Evolutionary conservation across 1,140 invertebrate genomes (phyloP).

Genomic region (Penaeus vannamei): DNA sequence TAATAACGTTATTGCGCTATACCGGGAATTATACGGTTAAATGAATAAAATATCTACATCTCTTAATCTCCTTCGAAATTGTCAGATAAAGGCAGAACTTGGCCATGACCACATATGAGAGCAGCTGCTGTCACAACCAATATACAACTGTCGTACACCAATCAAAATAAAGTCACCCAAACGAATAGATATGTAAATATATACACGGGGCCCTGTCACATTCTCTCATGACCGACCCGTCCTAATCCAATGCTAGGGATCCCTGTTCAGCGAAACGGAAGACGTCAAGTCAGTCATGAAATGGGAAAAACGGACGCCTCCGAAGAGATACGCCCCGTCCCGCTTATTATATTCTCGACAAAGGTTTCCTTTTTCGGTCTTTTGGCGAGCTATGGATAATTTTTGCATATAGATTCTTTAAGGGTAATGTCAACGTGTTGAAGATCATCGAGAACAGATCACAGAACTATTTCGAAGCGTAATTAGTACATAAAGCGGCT

Average conservation of each 20-base stretch:
- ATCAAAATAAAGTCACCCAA: conserved; percentile 63
- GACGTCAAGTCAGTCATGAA: conserved; percentile 64
- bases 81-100: too few relatives aligned
- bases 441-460: not conserved
- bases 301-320: conserved; percentile 62
- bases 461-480: not conserved
- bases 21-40: too few relatives aligned
- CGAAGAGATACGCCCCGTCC: conserved; percentile 41
- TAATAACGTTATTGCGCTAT: too few relatives aligned
- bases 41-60: too few relatives aligned
- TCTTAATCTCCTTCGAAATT: too few relatives aligned
- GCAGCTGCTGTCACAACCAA: conserved; percentile 48
- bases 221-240: conserved; percentile 63
- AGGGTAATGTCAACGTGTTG: not conserved
- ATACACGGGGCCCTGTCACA: conserved; percentile 59
- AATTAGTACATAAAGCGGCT: not conserved
- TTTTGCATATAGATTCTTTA: not conserved
- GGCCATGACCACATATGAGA: not conserved
- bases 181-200: conserved; percentile 65
- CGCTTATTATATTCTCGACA: conserved; percentile 36
- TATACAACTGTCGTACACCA: conserved; percentile 64
- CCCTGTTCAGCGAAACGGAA: conserved; percentile 54
- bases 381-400: not conserved
- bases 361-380: not conserved
- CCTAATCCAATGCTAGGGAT: conserved; percentile 60